Percentiles rank a stretch among this genome's conserved stretches.
Conservation (phyloP, 2,113 vertebrate genomes). For the Takifugu flavidus region DNA sequence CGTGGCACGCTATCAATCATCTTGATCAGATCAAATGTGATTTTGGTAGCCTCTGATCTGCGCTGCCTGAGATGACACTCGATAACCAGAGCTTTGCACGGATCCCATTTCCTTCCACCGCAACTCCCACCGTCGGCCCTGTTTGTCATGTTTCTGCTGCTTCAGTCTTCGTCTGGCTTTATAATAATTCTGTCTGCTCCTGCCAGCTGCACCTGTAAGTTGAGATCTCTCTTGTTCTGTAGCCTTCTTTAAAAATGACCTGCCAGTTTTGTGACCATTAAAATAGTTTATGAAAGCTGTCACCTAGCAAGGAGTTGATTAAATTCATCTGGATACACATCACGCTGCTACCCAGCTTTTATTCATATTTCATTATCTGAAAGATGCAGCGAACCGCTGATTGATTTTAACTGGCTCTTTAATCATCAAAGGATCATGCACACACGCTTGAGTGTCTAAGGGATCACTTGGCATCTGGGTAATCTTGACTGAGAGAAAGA, state of each 20-base stretch:
- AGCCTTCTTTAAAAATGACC: constrained; percentile 1
- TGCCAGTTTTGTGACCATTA: neutral
- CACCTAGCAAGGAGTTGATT: constrained; percentile 17
- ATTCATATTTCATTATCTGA: constrained; percentile 1
- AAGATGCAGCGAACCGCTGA: neutral
- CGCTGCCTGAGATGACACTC: constrained; percentile 27
- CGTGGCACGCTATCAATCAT: constrained; percentile 25
- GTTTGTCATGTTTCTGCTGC: constrained; percentile 32
- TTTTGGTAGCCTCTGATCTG: constrained; percentile 31
- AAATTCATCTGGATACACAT: neutral
- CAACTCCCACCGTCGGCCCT: constrained; percentile 19
- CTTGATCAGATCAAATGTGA: constrained; percentile 40
- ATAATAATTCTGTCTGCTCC: constrained; percentile 2
- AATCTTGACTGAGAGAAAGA: constrained; percentile 26
- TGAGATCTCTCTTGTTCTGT: constrained; percentile 23
- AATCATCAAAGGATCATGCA: constrained; percentile 28
- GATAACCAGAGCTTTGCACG: constrained; percentile 22
- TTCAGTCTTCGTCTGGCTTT: constrained; percentile 38
- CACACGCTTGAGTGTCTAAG: constrained; percentile 5
- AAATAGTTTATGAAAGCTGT: constrained; percentile 25
- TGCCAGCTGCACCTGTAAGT: constrained; percentile 32
- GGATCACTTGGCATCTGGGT: constrained; percentile 37
- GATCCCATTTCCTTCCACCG: constrained; percentile 50
- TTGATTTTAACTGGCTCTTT: constrained; percentile 21
- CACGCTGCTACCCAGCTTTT: neutral